Conservation (phyloP, 2,888 invertebrate species). For the Drosophila niveifrons region DNA sequence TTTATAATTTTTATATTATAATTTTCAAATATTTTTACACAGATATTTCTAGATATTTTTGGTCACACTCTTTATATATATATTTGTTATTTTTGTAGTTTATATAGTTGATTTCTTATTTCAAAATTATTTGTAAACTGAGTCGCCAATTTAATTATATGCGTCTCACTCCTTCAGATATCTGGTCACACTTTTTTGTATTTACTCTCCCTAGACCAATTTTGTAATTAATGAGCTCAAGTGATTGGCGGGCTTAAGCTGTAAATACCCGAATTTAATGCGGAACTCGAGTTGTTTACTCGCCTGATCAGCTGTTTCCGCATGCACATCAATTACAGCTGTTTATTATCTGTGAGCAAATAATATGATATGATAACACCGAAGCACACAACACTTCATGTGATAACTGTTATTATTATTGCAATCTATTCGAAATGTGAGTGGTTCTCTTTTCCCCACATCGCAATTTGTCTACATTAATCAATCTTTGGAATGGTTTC, state of each 20-base stretch:
- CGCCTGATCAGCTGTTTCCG: slow-evolving; percentile 23
- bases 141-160: neutral
- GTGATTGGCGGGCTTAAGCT: neutral
- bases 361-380: slow-evolving; percentile 3
- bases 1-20: neutral
- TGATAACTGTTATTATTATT: slow-evolving; percentile 18
- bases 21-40: neutral
- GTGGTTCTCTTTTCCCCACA: neutral
- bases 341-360: slow-evolving; percentile 10
- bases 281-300: slow-evolving; percentile 1
- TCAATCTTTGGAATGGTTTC: slow-evolving; percentile 10
- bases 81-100: no score
- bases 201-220: neutral
- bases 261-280: neutral
- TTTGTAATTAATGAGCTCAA: neutral
- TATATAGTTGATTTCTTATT: no score
- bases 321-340: slow-evolving; percentile 18
- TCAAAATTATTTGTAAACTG: neutral
- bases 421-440: slow-evolving; percentile 14
- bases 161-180: no score
- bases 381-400: neutral
- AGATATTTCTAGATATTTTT: neutral
- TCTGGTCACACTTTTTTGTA: no score
- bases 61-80: no score
- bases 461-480: slow-evolving; percentile 1